These are phyloP conservation scores for Drosophila littoralis DNA, from an alignment of 1,140 invertebrate species.

Conservation along the genomic window DNA sequence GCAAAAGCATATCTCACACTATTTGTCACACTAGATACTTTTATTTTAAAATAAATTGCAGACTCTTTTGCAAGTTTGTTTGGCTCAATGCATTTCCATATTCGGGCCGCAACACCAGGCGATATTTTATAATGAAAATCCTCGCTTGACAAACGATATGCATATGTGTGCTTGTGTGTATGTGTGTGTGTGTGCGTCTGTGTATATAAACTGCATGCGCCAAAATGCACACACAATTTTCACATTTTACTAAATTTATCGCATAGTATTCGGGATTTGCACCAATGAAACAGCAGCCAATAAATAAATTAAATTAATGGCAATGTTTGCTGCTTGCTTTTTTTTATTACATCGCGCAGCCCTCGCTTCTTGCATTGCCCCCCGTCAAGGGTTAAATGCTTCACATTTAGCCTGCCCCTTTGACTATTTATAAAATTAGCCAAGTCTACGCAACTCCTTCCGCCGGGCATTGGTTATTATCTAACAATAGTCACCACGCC, in stretches of 20 bases:
- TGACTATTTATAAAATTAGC: slow-evolving; percentile 76
- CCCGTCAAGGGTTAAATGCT: slow-evolving; percentile 47
- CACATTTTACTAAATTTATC: slow-evolving; percentile 83
- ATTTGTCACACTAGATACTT: slow-evolving; percentile 80
- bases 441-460: slow-evolving; percentile 66
- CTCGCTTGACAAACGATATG: slow-evolving; percentile 57
- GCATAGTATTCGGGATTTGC: slow-evolving; percentile 70
- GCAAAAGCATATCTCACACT: slow-evolving; percentile 81
- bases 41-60: slow-evolving; percentile 81
- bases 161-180: slow-evolving; percentile 20
- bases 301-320: slow-evolving; percentile 84
- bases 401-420: slow-evolving; percentile 31
- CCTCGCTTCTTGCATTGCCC: too few species aligned
- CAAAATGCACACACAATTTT: slow-evolving; percentile 83
- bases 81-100: slow-evolving; percentile 46
- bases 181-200: slow-evolving; percentile 3
- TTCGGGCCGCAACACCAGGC: slow-evolving; percentile 35
- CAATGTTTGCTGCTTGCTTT: slow-evolving; percentile 44
- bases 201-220: slow-evolving; percentile 53
- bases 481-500: slow-evolving; percentile 51
- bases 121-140: slow-evolving; percentile 84
- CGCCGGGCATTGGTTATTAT: slow-evolving; percentile 53
- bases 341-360: background rate
- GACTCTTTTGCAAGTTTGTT: slow-evolving; percentile 74
- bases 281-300: slow-evolving; percentile 75